Conservation (phyloP, 2,888 invertebrate genomes). For the Vanessa cardui region DNA sequence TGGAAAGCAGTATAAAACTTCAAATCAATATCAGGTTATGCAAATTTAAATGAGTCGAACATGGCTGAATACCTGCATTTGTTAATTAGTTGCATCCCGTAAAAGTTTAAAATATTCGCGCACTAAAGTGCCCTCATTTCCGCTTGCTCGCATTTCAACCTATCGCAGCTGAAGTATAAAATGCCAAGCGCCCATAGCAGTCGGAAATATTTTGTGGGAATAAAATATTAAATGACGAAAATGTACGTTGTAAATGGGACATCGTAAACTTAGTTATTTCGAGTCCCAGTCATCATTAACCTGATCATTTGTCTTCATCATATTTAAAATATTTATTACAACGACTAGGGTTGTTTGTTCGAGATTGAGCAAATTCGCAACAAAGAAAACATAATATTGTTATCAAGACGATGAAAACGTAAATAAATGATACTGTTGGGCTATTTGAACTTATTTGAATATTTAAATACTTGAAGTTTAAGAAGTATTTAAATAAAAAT, state of each 20-base stretch:
- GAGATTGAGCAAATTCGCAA: not conserved
- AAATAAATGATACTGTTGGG: no score
- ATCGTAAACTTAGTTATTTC: conserved; percentile 18
- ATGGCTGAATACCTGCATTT: conserved; percentile 33
- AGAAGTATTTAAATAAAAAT: no score
- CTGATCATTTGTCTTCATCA: conserved; percentile 13
- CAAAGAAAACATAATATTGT: not conserved
- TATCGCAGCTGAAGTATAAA: conserved; percentile 28
- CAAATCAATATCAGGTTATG: conserved; percentile 32
- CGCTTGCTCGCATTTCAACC: conserved; percentile 30
- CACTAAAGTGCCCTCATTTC: conserved; percentile 36
- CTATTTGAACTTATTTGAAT: no score
- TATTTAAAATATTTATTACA: conserved; percentile 12
- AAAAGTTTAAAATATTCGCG: conserved; percentile 38
- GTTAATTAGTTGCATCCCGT: conserved; percentile 39
- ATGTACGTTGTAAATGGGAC: conserved; percentile 26
- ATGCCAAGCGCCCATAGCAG: conserved; percentile 26
- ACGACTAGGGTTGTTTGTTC: not conserved
- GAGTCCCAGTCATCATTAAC: conserved; percentile 16
- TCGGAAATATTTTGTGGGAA: conserved; percentile 29
- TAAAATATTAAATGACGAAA: conserved; percentile 34
- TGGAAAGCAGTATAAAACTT: conserved; percentile 4
- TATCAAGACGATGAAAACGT: not conserved
- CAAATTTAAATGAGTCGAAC: conserved; percentile 31
- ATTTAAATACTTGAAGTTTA: no score